Percentiles rank a stretch among this genome's conserved stretches.
Conservation (phyloP, 2,797 vertebrate species). For the Lemur catta region DNA sequence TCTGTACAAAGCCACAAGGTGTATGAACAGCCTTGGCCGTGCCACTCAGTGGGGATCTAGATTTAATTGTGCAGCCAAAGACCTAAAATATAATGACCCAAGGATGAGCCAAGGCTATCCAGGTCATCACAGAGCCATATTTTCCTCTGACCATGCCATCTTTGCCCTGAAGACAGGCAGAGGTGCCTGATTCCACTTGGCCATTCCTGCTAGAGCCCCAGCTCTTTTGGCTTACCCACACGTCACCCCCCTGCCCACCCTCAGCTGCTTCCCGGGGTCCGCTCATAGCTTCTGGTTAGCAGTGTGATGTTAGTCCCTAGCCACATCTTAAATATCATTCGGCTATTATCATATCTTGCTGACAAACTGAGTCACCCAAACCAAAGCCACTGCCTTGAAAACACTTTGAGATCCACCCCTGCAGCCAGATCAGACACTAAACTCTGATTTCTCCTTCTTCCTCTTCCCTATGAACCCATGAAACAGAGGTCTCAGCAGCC, state of each 20-base stretch:
- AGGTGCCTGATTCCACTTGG: not conserved
- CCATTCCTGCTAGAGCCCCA: not conserved
- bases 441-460: not conserved
- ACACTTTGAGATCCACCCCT: not conserved
- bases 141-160: not conserved
- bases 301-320: not conserved
- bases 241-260: no score
- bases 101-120: not conserved
- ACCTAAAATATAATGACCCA: not conserved
- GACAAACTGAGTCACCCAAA: not conserved
- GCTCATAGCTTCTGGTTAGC: not conserved
- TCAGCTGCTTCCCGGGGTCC: not conserved
- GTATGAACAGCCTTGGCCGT: not conserved
- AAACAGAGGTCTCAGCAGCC: not conserved
- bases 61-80: not conserved
- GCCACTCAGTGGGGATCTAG: not conserved
- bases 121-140: not conserved
- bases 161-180: not conserved
- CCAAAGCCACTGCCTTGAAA: not conserved
- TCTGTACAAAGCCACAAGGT: not conserved
- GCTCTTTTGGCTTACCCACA: not conserved
- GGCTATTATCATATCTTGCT: not conserved
- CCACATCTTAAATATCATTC: not conserved
- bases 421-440: not conserved
- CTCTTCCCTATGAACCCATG: not conserved